phyloP scores from a whole-genome alignment of 2,888 invertebrate species.

The Drosophila paracracens region DNA sequence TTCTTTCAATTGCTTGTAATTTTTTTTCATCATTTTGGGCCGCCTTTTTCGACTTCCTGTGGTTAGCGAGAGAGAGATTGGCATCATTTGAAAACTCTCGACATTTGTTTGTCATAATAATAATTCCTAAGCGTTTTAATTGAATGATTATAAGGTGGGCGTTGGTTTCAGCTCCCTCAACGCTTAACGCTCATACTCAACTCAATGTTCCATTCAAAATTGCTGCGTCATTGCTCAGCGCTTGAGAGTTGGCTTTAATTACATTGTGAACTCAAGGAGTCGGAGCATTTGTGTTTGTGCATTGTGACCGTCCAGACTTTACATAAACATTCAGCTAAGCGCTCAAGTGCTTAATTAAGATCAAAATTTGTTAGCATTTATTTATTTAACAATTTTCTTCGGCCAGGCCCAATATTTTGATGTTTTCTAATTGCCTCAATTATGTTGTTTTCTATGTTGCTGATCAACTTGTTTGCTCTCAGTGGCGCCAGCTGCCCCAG shows the following conservation, averaged over 20 bases:
- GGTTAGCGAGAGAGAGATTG: constrained; percentile 57
- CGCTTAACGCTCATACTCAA: constrained; percentile 6
- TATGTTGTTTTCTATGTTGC: constrained; percentile 48
- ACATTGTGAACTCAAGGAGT: constrained; percentile 45
- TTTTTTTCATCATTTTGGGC: constrained; percentile 40
- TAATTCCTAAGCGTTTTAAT: constrained; percentile 79
- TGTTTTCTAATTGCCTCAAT: constrained; percentile 80
- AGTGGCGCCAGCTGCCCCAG: constrained; percentile 63
- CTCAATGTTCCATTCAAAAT: constrained; percentile 20
- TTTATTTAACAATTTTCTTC: constrained; percentile 70
- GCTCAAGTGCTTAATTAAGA: constrained; percentile 79
- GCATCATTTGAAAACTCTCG: constrained; percentile 68
- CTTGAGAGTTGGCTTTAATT: constrained; percentile 68
- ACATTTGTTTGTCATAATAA: constrained; percentile 76
- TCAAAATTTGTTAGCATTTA: constrained; percentile 66
- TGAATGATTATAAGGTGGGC: constrained; percentile 78
- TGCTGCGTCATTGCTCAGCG: constrained; percentile 64
- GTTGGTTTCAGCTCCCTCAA: constrained; percentile 55
- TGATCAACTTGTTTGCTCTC: constrained; percentile 15
- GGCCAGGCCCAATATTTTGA: constrained; percentile 71
- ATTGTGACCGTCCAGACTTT: constrained; percentile 51
- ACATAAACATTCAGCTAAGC: constrained; percentile 66
- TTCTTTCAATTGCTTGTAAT: constrained; percentile 70
- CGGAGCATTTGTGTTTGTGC: constrained; percentile 25
- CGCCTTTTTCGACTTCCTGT: constrained; percentile 63